Evolutionary conservation across 2,888 invertebrate genomes (phyloP).

Genomic region (Strigamia maritima): DNA sequence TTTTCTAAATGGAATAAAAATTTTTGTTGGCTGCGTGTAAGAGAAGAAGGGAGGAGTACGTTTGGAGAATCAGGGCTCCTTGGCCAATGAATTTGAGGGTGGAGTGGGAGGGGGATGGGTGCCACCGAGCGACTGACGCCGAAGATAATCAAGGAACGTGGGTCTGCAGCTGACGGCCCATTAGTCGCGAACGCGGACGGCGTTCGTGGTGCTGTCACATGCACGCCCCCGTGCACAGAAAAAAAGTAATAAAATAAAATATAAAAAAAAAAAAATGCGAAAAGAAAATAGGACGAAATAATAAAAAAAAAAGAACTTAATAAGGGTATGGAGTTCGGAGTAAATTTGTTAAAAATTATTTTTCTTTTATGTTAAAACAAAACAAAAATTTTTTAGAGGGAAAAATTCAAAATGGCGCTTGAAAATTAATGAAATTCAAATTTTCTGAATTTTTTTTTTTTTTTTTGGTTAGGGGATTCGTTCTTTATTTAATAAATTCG

Average conservation of each 20-base stretch:
- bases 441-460: no score
- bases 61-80: neutral
- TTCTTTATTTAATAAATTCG: no score
- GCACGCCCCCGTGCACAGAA: conserved; percentile 18
- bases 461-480: no score
- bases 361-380: no score
- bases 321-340: neutral
- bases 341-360: neutral
- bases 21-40: neutral
- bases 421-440: no score
- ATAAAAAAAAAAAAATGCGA: neutral
- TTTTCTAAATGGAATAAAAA: neutral
- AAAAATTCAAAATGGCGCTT: no score
- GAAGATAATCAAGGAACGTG: conserved; percentile 33
- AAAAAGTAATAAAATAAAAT: conserved; percentile 21
- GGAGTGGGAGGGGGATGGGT: neutral
- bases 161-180: conserved; percentile 34
- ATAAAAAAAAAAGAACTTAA: neutral
- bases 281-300: neutral
- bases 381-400: no score
- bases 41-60: neutral
- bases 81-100: conserved; percentile 23
- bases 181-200: conserved; percentile 33
- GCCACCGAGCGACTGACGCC: conserved; percentile 21
- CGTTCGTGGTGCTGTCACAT: conserved; percentile 21